Evolutionary conservation across 2,113 vertebrate species (phyloP).

Genomic region (Triplophysa tibetana): DNA sequence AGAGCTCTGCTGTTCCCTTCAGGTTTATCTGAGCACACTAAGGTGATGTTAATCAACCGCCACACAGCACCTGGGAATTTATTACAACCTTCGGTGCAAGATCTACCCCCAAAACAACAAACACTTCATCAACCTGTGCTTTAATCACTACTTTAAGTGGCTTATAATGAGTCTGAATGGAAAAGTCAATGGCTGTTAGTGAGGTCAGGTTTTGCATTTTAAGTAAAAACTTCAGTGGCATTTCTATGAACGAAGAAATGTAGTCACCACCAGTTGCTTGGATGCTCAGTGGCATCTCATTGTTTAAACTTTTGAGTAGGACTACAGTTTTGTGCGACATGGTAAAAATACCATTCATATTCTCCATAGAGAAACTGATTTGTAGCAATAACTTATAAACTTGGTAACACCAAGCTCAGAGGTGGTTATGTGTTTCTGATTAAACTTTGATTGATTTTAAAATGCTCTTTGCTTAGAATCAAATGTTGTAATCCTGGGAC

Average conservation of each 20-base stretch:
- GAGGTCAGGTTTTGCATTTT: conserved; percentile 24
- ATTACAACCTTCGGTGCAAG: conserved; percentile 19
- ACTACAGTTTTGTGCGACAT: background rate
- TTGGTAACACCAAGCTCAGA: background rate
- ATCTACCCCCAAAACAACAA: conserved; percentile 58
- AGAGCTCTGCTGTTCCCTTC: conserved; percentile 59
- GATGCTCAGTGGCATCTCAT: background rate
- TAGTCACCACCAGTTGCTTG: background rate
- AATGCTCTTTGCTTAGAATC: too few species aligned
- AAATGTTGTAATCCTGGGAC: too few species aligned
- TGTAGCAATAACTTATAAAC: too few species aligned
- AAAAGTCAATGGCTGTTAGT: conserved; percentile 53
- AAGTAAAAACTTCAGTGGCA: background rate
- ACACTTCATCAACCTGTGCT: conserved; percentile 65
- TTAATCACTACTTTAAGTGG: conserved; percentile 59
- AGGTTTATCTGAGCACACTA: conserved; percentile 64
- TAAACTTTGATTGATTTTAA: too few species aligned
- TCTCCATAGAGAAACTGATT: too few species aligned
- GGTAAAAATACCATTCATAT: too few species aligned
- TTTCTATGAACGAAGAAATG: background rate
- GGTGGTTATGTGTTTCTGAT: background rate
- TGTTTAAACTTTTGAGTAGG: background rate
- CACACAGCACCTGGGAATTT: conserved; percentile 47
- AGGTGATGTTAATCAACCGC: conserved; percentile 60
- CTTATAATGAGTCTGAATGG: conserved; percentile 56